Evolutionary conservation across 2,888 invertebrate genomes (phyloP).

Genomic region (Agriopis leucophaearia): DNA sequence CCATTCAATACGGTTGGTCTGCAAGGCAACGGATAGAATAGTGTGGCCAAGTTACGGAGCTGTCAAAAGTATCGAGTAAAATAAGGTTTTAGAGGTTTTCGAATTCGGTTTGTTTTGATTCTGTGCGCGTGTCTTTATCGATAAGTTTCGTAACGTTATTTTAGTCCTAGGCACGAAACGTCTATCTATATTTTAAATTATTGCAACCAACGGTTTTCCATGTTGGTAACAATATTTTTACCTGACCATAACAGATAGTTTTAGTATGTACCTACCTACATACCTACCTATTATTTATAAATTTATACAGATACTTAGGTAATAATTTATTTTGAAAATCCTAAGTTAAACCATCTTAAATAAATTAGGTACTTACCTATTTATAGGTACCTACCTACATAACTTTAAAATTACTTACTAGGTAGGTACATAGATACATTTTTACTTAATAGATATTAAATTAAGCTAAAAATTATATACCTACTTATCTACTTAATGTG

Average conservation of each 20-base stretch:
- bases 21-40: slow-evolving; percentile 47
- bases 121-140: slow-evolving; percentile 11
- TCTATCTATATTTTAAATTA: background rate
- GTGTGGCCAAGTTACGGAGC: slow-evolving; percentile 53
- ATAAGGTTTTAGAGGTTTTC: slow-evolving; percentile 4
- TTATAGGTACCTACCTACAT: too few species aligned
- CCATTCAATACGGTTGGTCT: slow-evolving; percentile 67
- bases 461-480: background rate
- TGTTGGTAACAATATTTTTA: background rate
- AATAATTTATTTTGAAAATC: too few species aligned
- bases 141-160: slow-evolving; percentile 11
- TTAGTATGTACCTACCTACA: too few species aligned
- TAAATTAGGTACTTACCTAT: too few species aligned
- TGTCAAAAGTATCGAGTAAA: slow-evolving; percentile 38
- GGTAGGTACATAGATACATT: too few species aligned
- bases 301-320: too few species aligned
- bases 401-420: too few species aligned
- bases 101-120: slow-evolving; percentile 3
- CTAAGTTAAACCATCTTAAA: too few species aligned
- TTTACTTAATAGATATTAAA: background rate
- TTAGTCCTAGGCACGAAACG: background rate
- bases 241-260: too few species aligned
- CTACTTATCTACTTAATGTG: background rate
- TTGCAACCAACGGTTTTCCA: background rate
- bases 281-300: too few species aligned